Conservation (phyloP, 2,113 vertebrate genomes). For the Pseudorhombus dupliciocellatus region DNA sequence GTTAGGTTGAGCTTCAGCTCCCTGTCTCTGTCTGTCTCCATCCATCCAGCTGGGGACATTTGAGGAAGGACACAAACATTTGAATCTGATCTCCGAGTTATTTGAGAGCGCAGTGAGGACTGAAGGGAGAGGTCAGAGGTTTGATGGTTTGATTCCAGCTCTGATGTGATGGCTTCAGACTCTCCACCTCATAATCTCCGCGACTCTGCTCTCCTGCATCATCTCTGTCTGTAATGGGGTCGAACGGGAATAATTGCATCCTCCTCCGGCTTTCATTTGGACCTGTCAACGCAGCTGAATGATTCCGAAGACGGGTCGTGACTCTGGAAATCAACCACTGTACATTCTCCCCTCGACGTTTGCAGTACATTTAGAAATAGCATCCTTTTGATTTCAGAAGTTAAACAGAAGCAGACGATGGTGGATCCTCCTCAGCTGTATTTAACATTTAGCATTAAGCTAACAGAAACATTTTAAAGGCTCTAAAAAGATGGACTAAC, state of each 20-base stretch:
- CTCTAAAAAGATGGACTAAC: no score
- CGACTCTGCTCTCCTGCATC: not conserved
- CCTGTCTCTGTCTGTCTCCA: no score
- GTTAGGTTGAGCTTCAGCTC: no score
- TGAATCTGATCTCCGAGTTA: no score
- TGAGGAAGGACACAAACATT: not conserved
- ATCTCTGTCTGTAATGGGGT: not conserved
- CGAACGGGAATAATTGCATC: not conserved
- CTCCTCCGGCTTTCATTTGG: not conserved
- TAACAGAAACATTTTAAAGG: no score
- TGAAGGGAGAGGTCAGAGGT: conserved; percentile 11
- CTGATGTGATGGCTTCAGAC: not conserved
- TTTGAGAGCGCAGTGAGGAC: not conserved
- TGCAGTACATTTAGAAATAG: not conserved
- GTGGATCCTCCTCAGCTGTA: no score
- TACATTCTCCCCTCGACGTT: no score
- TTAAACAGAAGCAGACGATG: no score
- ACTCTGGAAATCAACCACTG: not conserved
- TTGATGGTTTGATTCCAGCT: no score
- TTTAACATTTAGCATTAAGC: no score
- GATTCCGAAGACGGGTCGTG: not conserved
- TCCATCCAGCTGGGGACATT: no score
- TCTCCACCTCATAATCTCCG: not conserved
- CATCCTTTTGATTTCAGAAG: no score
- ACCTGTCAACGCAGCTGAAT: not conserved